Evolutionary conservation across 2,113 vertebrate genomes (phyloP).

Genomic region (Tor tambroides): DNA sequence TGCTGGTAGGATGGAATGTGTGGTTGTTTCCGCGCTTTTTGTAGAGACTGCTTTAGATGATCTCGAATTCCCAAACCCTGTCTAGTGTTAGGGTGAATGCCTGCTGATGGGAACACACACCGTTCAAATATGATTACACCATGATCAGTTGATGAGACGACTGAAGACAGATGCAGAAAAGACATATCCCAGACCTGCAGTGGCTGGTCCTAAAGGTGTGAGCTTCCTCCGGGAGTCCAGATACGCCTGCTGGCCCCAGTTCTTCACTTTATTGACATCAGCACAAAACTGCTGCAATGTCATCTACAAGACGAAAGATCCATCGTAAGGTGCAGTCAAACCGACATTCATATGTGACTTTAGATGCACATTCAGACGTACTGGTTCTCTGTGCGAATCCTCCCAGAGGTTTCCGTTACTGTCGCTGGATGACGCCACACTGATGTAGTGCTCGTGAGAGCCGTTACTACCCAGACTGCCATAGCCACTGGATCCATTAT

Average conservation of each 20-base stretch:
- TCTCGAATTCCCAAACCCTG: conserved; percentile 65
- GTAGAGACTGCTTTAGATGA: conserved; percentile 51
- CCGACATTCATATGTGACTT: neutral
- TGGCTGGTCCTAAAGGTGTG: conserved; percentile 53
- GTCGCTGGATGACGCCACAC: conserved; percentile 85
- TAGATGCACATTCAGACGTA: conserved; percentile 53
- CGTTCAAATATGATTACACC: neutral
- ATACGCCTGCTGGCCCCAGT: conserved; percentile 79
- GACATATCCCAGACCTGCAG: conserved; percentile 59
- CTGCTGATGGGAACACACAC: neutral
- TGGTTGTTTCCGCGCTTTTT: conserved; percentile 70
- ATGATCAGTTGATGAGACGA: neutral
- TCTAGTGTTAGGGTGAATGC: neutral
- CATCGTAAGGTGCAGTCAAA: neutral
- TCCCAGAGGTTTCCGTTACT: conserved; percentile 81
- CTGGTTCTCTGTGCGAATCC: conserved; percentile 72
- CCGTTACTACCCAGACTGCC: conserved; percentile 86
- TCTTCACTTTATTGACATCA: conserved; percentile 83
- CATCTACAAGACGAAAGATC: conserved; percentile 66
- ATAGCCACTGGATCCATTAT: conserved; percentile 86
- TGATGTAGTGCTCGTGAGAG: conserved; percentile 85
- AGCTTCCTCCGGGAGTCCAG: conserved; percentile 76
- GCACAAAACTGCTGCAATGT: conserved; percentile 84
- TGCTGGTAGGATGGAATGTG: conserved; percentile 88
- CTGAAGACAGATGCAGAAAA: neutral